phyloP scores from a whole-genome alignment of 1,140 invertebrate species.

The Patella vulgata region DNA sequence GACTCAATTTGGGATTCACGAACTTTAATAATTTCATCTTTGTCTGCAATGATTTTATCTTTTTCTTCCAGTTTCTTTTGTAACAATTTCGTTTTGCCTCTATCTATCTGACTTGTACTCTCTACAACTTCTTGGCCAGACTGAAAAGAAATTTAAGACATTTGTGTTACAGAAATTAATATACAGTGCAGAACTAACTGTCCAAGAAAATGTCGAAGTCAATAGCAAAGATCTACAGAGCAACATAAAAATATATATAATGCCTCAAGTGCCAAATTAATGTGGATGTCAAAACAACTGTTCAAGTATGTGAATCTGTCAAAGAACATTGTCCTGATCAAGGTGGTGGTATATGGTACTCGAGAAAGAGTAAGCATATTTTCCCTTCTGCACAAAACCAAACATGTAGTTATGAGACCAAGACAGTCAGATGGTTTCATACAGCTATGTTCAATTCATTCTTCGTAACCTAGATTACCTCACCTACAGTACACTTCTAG shows the following conservation, averaged over 20 bases:
- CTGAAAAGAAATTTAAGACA: neutral
- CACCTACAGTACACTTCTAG: no score
- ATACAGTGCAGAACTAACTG: neutral
- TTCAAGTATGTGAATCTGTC: no score
- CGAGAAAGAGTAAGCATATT: no score
- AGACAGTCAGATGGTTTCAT: no score
- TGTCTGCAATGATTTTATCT: slow-evolving; percentile 50
- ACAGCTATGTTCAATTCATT: no score
- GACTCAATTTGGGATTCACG: slow-evolving; percentile 51
- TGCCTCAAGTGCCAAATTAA: neutral
- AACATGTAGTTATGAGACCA: no score
- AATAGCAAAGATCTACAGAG: neutral
- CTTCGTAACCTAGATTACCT: no score
- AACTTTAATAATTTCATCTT: slow-evolving; percentile 47
- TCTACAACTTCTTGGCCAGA: slow-evolving; percentile 1
- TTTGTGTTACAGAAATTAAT: neutral
- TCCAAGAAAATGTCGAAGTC: neutral
- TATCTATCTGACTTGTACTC: slow-evolving; percentile 4
- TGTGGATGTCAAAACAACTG: no score
- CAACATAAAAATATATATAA: neutral
- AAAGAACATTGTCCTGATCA: no score
- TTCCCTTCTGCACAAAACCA: no score
- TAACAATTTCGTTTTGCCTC: slow-evolving; percentile 52
- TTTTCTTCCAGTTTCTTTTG: slow-evolving; percentile 62
- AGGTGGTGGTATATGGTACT: no score